Evolutionary conservation across 2,888 invertebrate species (phyloP), one percentile per base, ranked within the genome.

Genomic region (Diarsia dahlii): DNA sequence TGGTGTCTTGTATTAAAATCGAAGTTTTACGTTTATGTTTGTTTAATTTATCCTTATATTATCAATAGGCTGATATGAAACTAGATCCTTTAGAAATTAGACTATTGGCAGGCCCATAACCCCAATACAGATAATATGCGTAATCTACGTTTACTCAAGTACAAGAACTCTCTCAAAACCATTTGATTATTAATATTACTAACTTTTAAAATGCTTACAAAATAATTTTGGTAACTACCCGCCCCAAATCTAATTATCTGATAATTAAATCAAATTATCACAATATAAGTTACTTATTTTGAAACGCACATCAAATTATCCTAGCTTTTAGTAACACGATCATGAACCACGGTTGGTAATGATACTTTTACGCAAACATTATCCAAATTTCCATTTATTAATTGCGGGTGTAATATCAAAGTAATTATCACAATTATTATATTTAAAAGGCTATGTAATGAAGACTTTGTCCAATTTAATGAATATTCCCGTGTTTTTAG

Each of bases 401-500:
- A 84, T 84, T 75, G 64, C 46, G 63, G 39, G 13, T 72, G 46
- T 72, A 73, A 79, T 79, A 76, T 62, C 28, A 73, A 50, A 18
- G 56, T n/a, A 50, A 74, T 70, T 69, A 70, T 10, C 64, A 54
- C 9, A 76, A 74, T 68, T 28, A 63, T 63, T 52, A 28, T 28
- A 9, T 58, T 45, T 39, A n/a, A 58, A 52, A 60, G 18, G 45
- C 45, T 45, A 9, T 45, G 8, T n/a, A n/a, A 63, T 45, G 1
- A n/a, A 45, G n/a, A 63, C n/a, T 39, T 12, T 76, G 20, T 39
- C n/a, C 54, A 70, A 45, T 54, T 78, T 1, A 28, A 39, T 8
- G 2, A 23, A 56, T 48, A 54, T 50, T 45, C 20, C 3, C 5
- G 1, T 63, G 3, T 45, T 45, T 62, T 45, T 45, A 63, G n/a